phyloP scores from a whole-genome alignment of 2,888 invertebrate species.

The Microctonus aethiopoides region DNA sequence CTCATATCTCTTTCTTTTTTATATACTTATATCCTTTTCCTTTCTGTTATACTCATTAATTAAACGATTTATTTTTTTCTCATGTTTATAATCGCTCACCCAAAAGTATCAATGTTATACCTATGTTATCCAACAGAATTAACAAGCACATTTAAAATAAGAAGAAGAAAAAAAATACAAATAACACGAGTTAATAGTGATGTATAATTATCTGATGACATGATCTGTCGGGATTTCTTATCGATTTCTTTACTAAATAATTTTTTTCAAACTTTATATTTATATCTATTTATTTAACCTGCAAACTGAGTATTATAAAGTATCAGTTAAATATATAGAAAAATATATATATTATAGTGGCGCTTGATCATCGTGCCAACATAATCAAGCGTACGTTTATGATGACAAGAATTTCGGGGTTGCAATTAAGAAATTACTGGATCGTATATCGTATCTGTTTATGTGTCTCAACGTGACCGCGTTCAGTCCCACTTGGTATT shows the following conservation, averaged over 20 bases:
- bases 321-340: no score
- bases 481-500: slow-evolving; percentile 43
- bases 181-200: neutral
- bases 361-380: slow-evolving; percentile 51
- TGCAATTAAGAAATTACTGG: slow-evolving; percentile 66
- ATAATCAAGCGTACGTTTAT: slow-evolving; percentile 63
- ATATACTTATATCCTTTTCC: slow-evolving; percentile 11
- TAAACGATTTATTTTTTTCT: neutral
- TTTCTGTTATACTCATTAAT: neutral
- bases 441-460: slow-evolving; percentile 64
- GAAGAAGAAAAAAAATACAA: neutral
- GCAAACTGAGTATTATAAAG: no score
- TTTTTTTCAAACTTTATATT: neutral
- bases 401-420: slow-evolving; percentile 64
- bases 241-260: neutral
- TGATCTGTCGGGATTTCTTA: neutral
- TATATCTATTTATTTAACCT: neutral
- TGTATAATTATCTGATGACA: neutral
- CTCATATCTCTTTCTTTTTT: slow-evolving; percentile 16
- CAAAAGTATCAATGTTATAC: neutral
- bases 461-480: slow-evolving; percentile 42
- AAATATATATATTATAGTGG: no score
- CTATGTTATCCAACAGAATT: neutral
- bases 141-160: neutral
- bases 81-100: neutral